Percentiles rank a stretch among this genome's conserved stretches.
Evolutionary conservation across 2,888 invertebrate genomes (phyloP).

Genomic region (Dorcus hopei): DNA sequence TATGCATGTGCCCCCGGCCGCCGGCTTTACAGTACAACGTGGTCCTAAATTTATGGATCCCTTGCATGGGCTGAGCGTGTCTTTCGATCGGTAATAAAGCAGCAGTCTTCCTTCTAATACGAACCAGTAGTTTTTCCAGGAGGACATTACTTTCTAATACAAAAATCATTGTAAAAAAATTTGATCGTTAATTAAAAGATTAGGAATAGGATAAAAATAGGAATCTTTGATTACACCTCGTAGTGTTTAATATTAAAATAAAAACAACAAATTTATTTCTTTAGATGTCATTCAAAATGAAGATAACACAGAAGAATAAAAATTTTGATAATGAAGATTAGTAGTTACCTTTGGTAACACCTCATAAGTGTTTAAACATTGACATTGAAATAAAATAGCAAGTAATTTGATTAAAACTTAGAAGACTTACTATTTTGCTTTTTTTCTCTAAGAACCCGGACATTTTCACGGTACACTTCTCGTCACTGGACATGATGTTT

Average conservation of each 20-base stretch:
- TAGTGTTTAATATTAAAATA: background rate
- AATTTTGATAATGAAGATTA: too few species aligned
- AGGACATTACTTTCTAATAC: conserved; percentile 45
- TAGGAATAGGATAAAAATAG: background rate
- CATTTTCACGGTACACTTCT: conserved; percentile 36
- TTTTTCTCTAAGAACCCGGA: conserved; percentile 54
- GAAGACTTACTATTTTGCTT: conserved; percentile 49
- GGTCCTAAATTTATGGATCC: conserved; percentile 54
- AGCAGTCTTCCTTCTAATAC: conserved; percentile 54
- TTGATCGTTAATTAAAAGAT: too few species aligned
- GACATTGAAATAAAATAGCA: too few species aligned
- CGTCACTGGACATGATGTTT: conserved; percentile 2
- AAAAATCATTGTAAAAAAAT: conserved; percentile 19
- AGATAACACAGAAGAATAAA: too few species aligned
- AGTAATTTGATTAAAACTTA: background rate
- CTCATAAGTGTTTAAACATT: too few species aligned
- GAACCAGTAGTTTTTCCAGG: conserved; percentile 57
- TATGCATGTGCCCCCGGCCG: conserved; percentile 33
- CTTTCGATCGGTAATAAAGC: conserved; percentile 54
- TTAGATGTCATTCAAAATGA: too few species aligned
- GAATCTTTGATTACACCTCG: too few species aligned
- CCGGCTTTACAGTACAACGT: conserved; percentile 47
- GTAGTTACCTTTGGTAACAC: too few species aligned
- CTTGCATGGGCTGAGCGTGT: conserved; percentile 52
- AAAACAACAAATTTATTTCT: too few species aligned